Evolutionary conservation across 1,140 invertebrate species (phyloP).

Genomic region (Zaprionus nigranus): DNA sequence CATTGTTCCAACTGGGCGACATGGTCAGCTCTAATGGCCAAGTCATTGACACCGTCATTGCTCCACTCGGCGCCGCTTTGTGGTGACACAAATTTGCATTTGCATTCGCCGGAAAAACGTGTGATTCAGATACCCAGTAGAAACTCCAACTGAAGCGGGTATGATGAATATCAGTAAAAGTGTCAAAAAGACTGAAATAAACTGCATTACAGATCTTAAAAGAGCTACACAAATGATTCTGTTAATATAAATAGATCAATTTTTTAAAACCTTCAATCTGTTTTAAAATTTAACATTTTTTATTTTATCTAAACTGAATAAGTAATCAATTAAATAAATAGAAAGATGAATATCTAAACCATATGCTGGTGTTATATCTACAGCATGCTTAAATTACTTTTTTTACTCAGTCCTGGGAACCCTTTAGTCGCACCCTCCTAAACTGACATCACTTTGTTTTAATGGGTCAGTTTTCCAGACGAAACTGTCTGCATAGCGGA

Average conservation of each 20-base stretch:
- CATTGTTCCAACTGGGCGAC: conserved; percentile 32
- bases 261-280: too few relatives aligned
- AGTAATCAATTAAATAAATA: not conserved
- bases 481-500: conserved; percentile 25
- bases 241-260: too few relatives aligned
- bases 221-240: not conserved
- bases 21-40: conserved; percentile 47
- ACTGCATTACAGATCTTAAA: not conserved
- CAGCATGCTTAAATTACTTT: not conserved
- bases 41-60: conserved; percentile 53
- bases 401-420: not conserved
- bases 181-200: not conserved
- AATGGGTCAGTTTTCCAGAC: conserved; percentile 56
- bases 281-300: too few relatives aligned
- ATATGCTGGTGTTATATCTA: not conserved
- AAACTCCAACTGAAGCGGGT: not conserved
- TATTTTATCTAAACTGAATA: too few relatives aligned
- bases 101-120: conserved; percentile 38
- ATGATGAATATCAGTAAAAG: not conserved
- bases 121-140: conserved; percentile 14
- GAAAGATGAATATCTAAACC: not conserved
- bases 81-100: conserved; percentile 38
- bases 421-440: not conserved
- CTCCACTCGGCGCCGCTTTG: conserved; percentile 31
- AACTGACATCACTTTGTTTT: conserved; percentile 37